Evolutionary conservation across 2,888 invertebrate species (phyloP).

Genomic region (Entomobrya proxima): DNA sequence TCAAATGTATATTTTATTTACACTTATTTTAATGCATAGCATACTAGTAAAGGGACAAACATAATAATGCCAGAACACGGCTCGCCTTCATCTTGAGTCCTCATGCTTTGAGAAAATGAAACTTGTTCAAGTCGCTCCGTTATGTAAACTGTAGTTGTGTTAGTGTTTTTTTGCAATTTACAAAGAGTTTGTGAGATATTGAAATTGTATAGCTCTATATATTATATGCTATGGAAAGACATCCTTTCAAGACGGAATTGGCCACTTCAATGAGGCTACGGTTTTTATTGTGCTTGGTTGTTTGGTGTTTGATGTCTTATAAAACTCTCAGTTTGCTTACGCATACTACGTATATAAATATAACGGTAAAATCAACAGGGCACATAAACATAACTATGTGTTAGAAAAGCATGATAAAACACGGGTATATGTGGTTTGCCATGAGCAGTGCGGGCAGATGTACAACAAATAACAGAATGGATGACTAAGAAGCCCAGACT

Average conservation of each 20-base stretch:
- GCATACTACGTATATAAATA: not conserved
- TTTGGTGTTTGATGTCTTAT: not conserved
- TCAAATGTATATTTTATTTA: slow-evolving; percentile 6
- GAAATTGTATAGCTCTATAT: not conserved
- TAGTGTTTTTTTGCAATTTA: not conserved
- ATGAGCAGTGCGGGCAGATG: not conserved
- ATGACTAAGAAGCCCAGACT: slow-evolving; percentile 31
- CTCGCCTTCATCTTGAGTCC: no score
- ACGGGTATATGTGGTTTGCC: slow-evolving; percentile 14
- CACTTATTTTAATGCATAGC: not conserved
- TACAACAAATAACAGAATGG: not conserved
- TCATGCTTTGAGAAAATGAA: no score
- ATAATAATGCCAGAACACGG: no score
- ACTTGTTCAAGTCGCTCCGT: no score
- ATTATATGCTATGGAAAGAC: no score
- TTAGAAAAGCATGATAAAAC: not conserved
- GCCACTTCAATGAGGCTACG: not conserved
- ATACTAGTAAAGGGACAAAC: no score
- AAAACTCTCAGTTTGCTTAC: not conserved
- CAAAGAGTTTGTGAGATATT: slow-evolving; percentile 1
- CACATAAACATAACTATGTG: not conserved
- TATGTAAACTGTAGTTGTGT: not conserved
- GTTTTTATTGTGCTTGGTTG: not conserved
- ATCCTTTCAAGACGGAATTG: slow-evolving; percentile 23
- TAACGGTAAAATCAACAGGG: slow-evolving; percentile 37